These are phyloP conservation scores for Riparia riparia DNA, from an alignment of 2,113 vertebrate species.

Conservation along the genomic window DNA sequence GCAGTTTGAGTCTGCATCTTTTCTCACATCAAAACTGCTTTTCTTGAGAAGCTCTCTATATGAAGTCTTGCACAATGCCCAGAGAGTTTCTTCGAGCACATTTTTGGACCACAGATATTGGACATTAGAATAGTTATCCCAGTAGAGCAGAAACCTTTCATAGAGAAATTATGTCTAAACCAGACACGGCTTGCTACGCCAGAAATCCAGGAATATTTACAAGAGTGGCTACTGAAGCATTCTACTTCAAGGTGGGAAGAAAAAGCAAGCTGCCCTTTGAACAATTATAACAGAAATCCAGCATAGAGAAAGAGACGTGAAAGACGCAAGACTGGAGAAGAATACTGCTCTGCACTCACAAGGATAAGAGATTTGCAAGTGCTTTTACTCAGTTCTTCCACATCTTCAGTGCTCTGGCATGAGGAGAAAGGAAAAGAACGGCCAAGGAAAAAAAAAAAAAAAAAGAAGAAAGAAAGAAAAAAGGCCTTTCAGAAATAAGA, in stretches of 20 bases:
- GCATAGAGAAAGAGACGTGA: background rate
- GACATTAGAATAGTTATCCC: background rate
- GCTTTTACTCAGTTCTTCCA: background rate
- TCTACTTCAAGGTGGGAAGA: background rate
- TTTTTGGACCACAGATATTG: accelerated
- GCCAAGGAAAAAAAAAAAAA: background rate
- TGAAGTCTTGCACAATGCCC: background rate
- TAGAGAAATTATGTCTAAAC: background rate
- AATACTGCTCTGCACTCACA: background rate
- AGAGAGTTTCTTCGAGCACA: background rate
- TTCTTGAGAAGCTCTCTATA: background rate
- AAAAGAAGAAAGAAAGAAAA: background rate
- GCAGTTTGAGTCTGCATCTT: background rate
- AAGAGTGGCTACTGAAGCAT: background rate
- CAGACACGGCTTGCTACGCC: background rate
- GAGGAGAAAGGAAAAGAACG: background rate
- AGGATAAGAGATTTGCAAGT: background rate
- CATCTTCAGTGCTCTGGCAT: background rate
- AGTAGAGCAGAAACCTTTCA: background rate
- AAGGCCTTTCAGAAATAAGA: background rate
- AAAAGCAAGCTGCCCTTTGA: background rate
- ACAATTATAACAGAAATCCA: background rate
- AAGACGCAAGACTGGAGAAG: background rate
- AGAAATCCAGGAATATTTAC: background rate
- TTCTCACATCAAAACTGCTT: background rate